These are phyloP conservation scores for Spodoptera exigua DNA, from an alignment of 2,888 invertebrate species.

Conservation along the genomic window DNA sequence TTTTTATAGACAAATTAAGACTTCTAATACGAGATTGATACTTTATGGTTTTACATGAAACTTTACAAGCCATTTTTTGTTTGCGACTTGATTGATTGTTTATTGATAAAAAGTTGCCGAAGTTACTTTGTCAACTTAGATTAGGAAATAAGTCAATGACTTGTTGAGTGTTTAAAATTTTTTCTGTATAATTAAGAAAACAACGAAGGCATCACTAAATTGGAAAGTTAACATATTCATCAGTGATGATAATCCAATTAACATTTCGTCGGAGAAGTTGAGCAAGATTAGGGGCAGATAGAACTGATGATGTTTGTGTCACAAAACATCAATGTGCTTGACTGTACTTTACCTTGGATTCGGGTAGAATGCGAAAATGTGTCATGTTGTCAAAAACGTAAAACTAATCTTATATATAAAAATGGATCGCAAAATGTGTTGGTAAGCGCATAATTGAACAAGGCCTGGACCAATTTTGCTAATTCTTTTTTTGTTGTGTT, in stretches of 20 bases:
- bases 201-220: not conserved
- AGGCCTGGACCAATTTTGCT: no score
- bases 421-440: no score
- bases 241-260: not conserved
- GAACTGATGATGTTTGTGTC: no score
- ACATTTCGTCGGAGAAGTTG: no score
- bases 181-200: not conserved
- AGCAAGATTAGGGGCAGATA: no score
- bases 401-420: no score
- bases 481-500: no score
- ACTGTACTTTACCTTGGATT: no score
- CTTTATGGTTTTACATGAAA: not conserved
- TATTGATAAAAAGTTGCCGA: conserved; percentile 15
- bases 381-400: no score
- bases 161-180: conserved; percentile 5
- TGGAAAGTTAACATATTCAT: not conserved
- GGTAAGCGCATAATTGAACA: no score
- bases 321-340: no score
- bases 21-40: conserved; percentile 20
- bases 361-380: no score
- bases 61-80: conserved; percentile 15
- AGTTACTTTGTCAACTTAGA: conserved; percentile 13
- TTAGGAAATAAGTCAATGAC: conserved; percentile 9
- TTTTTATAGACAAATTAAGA: conserved; percentile 30
- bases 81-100: conserved; percentile 38